These are phyloP conservation scores for Oreochromis grahami DNA, from an alignment of 2,797 vertebrate genomes.

Conservation along the genomic window DNA sequence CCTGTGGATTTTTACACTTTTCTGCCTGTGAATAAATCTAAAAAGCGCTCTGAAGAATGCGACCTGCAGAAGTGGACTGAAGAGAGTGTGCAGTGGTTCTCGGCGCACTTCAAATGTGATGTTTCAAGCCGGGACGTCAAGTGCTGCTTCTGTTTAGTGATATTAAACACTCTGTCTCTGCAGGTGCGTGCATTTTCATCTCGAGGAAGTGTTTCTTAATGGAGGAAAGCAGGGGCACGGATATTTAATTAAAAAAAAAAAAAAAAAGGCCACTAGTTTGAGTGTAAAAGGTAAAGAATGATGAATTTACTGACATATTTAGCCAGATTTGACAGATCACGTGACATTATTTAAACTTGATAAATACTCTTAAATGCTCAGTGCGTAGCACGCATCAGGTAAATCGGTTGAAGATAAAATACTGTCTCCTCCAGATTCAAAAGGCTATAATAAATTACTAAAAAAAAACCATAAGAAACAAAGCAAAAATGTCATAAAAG, in stretches of 20 bases:
- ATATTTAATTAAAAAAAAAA: not conserved
- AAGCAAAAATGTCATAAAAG: slow-evolving; percentile 27
- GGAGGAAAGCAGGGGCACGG: not conserved
- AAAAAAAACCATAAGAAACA: slow-evolving; percentile 29
- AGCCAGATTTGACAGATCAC: slow-evolving; percentile 34
- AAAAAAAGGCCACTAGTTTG: slow-evolving; percentile 49
- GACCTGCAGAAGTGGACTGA: not conserved
- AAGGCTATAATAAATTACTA: slow-evolving; percentile 87
- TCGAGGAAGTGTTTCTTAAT: not conserved
- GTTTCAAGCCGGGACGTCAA: slow-evolving; percentile 34
- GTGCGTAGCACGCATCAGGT: slow-evolving; percentile 27
- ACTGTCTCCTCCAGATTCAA: slow-evolving; percentile 71
- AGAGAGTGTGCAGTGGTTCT: not conserved
- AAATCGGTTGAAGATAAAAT: slow-evolving; percentile 58
- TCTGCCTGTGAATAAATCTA: not conserved
- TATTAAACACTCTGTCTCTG: not conserved
- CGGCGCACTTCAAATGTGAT: slow-evolving; percentile 23
- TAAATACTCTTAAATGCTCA: slow-evolving; percentile 46
- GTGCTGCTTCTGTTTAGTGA: slow-evolving; percentile 38
- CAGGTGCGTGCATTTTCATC: not conserved
- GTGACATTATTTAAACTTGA: slow-evolving; percentile 30
- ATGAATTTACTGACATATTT: slow-evolving; percentile 45
- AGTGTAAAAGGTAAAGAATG: slow-evolving; percentile 16
- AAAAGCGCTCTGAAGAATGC: not conserved
- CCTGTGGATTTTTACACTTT: not conserved